Evolutionary conservation across 1,140 invertebrate species (phyloP).

Genomic region (Lasioglossum albipes): DNA sequence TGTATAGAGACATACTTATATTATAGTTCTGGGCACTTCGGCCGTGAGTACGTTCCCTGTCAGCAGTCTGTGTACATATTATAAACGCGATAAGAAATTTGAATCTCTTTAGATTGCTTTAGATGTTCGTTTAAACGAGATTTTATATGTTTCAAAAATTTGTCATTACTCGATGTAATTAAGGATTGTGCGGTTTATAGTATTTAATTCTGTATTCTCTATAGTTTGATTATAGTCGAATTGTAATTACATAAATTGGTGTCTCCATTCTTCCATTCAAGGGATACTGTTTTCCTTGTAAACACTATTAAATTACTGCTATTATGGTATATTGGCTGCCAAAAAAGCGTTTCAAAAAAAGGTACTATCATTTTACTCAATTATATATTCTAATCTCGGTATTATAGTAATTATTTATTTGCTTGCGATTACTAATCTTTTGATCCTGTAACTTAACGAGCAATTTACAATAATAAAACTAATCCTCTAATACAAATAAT

Average conservation of each 20-base stretch:
- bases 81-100: background rate
- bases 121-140: background rate
- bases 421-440: slow-evolving; percentile 1
- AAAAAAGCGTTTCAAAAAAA: slow-evolving; percentile 70
- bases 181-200: background rate
- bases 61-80: background rate
- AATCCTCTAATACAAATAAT: background rate
- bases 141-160: background rate
- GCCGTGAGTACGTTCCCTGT: background rate
- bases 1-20: background rate
- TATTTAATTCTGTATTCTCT: background rate
- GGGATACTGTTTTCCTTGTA: slow-evolving; percentile 34
- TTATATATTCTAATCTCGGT: slow-evolving; percentile 8
- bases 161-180: background rate
- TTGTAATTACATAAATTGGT: slow-evolving; percentile 21
- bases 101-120: background rate
- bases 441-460: background rate
- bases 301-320: slow-evolving; percentile 33
- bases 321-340: slow-evolving; percentile 70
- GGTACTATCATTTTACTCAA: slow-evolving; percentile 58
- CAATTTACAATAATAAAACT: background rate
- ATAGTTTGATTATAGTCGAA: background rate
- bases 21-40: too few species aligned
- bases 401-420: background rate
- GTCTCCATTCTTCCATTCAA: background rate